Base-by-base conservation (phyloP, 1,140 invertebrate genomes). In the Musca vetustissima region DNA sequence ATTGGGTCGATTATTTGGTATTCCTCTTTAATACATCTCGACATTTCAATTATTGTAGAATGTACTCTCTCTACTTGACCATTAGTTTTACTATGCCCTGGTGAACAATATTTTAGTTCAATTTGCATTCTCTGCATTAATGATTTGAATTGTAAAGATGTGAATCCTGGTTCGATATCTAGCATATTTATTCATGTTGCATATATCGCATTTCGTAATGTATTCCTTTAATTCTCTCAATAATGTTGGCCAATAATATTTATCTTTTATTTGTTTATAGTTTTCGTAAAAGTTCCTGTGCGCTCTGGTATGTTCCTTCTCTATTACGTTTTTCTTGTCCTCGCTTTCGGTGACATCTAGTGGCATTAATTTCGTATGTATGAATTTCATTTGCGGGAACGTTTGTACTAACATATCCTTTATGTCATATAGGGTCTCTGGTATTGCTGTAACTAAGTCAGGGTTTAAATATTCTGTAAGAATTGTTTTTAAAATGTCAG, bases 211-310 rank as follows among this genome's bases (percentile, higher is more conserved):
- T 70, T 48, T 36, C 48, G 28, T 8, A 70, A n/a, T 59, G 17
- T 64, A 65, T 55, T 72, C 36, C 32, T 72, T 68, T 17, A 66
- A 36, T 50, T 69, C 50, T 49, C 68, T 15, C 4, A 15, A 43
- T 19, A 66, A 47, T 22, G 13, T 66, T 21, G 68, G 68, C 61
- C 61, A 69, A 57, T 69, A 69, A 64, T 66, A 69, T 55, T 55
- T 11, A 25, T 66, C 21, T 13, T 43, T 24, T 47, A 69, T 19
- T 69, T 69, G 24, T 17, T 66, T 28, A 13, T 52, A 17, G 17
- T 53, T 69, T 69, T 69, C 28, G 48, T 52, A n/a, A 28, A n/a
- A 24, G 17, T 53, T 66, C 28, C 68, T 67, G 25, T 73, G 72
- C 4, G 64, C 69, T 69, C 67, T 36, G 9, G 66, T 68, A 32